phyloP scores from a whole-genome alignment of 2,797 vertebrate species.

The Alcedo atthis region DNA sequence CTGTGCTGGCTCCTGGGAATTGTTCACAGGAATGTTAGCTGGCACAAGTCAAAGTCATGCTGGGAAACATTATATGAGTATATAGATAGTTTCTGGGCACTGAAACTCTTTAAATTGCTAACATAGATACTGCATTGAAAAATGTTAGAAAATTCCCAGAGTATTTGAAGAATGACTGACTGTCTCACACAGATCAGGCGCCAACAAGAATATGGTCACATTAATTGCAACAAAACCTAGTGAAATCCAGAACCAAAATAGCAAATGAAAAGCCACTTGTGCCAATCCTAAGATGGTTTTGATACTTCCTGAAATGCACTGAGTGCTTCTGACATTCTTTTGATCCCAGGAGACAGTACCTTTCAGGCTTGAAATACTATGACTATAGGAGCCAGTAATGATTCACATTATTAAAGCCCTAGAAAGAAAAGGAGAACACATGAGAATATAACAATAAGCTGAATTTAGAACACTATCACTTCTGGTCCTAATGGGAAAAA shows the following conservation, averaged over 20 bases:
- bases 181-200: background rate
- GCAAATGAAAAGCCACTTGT: background rate
- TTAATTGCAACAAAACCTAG: background rate
- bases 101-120: background rate
- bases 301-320: background rate
- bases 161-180: background rate
- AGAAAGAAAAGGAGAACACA: constrained; percentile 1
- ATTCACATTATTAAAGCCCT: constrained; percentile 29
- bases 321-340: constrained; percentile 16
- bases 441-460: constrained; percentile 11
- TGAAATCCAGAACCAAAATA: background rate
- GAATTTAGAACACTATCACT: constrained; percentile 1
- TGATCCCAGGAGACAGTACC: constrained; percentile 9
- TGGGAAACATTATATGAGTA: background rate
- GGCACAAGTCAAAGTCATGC: background rate
- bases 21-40: background rate
- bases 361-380: constrained; percentile 40
- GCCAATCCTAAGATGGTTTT: background rate
- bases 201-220: background rate
- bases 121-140: background rate
- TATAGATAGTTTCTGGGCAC: background rate
- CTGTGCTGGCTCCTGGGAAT: background rate
- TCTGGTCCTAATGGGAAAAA: background rate
- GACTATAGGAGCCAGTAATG: constrained; percentile 22
- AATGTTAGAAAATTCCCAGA: background rate